A percentile compares a stretch with the other conserved stretches of the same genome.
phyloP scores from a whole-genome alignment of 64 coral and sea anemone species.

The Pocillopora damicornis region DNA sequence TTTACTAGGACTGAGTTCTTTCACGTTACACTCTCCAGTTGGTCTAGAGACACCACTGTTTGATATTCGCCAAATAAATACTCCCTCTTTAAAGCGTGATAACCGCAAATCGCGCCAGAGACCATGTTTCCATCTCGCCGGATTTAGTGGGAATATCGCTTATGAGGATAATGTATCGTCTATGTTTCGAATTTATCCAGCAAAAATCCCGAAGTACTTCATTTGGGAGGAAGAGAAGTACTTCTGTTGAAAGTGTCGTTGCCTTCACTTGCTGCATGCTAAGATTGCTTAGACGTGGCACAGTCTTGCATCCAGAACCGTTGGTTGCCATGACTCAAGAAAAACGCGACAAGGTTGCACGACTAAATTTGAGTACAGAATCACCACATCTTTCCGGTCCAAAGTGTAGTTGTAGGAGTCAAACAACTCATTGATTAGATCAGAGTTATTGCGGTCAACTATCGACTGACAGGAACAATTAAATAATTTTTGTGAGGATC shows the following conservation, averaged over 20 bases:
- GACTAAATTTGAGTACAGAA: neutral
- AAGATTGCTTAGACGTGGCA: neutral
- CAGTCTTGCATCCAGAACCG: neutral
- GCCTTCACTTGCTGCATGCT: neutral
- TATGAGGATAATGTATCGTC: neutral
- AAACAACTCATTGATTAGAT: neutral
- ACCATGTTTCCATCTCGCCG: slow-evolving; percentile 15
- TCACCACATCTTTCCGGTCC: neutral
- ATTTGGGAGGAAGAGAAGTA: neutral
- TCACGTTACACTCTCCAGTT: neutral
- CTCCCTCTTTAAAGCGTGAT: neutral
- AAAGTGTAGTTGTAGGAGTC: neutral
- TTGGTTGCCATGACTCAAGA: neutral
- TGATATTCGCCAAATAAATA: slow-evolving; percentile 15
- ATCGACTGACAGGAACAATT: no score
- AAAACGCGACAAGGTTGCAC: neutral
- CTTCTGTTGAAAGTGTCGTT: neutral
- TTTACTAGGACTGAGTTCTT: slow-evolving; percentile 1
- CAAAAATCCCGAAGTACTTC: slow-evolving; percentile 3
- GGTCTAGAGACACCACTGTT: neutral
- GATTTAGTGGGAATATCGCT: neutral
- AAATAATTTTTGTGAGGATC: no score
- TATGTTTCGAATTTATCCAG: neutral
- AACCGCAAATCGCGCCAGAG: slow-evolving; percentile 12
- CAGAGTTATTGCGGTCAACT: no score